Percentiles rank a stretch among this genome's conserved stretches.
Evolutionary conservation across 30 jellyfish, hydroid and myxozoan species (phyloP).

Genomic region (Nemopilema nomurai): DNA sequence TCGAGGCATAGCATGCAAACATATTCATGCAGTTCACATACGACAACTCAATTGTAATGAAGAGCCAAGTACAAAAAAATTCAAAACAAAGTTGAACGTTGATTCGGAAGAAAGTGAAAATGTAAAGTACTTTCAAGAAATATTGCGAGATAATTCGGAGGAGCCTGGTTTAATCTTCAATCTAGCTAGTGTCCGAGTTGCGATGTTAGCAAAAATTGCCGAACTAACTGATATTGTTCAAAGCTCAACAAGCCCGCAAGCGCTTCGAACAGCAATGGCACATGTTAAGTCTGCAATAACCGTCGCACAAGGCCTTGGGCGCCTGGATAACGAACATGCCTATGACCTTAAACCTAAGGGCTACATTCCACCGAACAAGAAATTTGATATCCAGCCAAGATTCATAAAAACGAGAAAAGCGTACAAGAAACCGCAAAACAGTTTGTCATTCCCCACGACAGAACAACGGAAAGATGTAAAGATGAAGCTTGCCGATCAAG

Average conservation of each 20-base stretch:
- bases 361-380: constrained; percentile 8
- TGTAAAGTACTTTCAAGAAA: constrained; percentile 15
- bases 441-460: constrained; percentile 17
- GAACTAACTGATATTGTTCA: constrained; percentile 39
- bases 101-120: not conserved
- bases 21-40: constrained; percentile 52
- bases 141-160: constrained; percentile 17
- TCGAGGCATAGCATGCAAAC: constrained; percentile 57
- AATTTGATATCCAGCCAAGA: constrained; percentile 33
- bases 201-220: constrained; percentile 30
- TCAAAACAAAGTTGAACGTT: not conserved
- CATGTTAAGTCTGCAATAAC: constrained; percentile 35
- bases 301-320: constrained; percentile 7
- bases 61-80: not conserved
- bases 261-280: constrained; percentile 50
- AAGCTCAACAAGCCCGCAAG: constrained; percentile 31
- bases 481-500: constrained; percentile 7
- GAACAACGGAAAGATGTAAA: not conserved
- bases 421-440: constrained; percentile 6
- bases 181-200: constrained; percentile 8
- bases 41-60: not conserved
- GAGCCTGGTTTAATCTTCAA: constrained; percentile 18
- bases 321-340: constrained; percentile 16
- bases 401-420: constrained; percentile 20
- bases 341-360: constrained; percentile 27